A percentile compares a stretch with the other conserved stretches of the same genome.
These are phyloP conservation scores for Sciurus niger DNA, from an alignment of 2,113 vertebrate species.

Conservation along the genomic window DNA sequence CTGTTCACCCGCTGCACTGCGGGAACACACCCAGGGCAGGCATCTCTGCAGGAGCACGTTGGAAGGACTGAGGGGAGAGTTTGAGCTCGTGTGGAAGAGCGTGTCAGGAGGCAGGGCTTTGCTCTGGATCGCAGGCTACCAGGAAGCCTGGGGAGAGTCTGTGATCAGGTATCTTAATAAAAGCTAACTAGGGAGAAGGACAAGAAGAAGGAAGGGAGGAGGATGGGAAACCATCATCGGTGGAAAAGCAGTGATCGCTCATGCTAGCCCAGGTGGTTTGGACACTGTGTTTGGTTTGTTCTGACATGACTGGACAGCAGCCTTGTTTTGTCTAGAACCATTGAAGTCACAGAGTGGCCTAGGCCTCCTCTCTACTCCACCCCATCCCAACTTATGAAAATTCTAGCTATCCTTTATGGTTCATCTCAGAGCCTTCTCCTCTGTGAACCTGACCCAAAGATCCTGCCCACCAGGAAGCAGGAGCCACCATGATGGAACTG, in stretches of 20 bases:
- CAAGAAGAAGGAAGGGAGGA: background rate
- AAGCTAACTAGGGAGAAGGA: background rate
- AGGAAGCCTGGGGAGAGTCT: background rate
- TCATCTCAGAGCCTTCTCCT: background rate
- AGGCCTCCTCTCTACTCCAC: background rate
- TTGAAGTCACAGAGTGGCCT: fast-evolving
- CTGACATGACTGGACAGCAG: background rate
- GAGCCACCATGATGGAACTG: background rate
- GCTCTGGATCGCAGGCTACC: background rate
- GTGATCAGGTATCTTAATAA: background rate
- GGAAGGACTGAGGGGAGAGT: background rate
- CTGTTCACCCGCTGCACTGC: background rate
- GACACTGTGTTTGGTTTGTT: background rate
- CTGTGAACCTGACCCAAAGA: background rate
- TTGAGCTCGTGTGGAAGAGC: background rate
- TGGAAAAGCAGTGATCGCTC: background rate
- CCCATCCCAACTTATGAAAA: background rate
- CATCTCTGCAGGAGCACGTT: background rate
- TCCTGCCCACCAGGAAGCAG: background rate
- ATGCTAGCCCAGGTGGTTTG: background rate
- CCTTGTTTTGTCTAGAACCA: background rate
- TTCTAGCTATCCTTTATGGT: background rate
- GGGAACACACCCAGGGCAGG: background rate
- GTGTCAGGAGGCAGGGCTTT: background rate
- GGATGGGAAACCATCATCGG: background rate